Evolutionary conservation across 2,113 vertebrate genomes (phyloP).

Genomic region (Neofelis nebulosa): DNA sequence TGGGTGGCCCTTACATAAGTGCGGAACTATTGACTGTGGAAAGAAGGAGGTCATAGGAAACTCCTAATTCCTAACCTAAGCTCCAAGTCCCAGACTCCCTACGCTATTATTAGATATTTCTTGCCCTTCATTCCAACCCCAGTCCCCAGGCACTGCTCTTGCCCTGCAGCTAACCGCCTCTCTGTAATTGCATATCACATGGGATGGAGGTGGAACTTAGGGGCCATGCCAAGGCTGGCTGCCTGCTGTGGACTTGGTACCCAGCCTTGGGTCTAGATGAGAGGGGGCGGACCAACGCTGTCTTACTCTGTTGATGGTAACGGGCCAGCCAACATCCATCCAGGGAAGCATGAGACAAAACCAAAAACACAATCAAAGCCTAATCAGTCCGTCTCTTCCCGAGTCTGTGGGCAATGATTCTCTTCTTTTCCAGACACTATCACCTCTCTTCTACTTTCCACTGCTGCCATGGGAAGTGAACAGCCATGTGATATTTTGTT

Average conservation of each 20-base stretch:
- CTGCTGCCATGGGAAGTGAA: not conserved
- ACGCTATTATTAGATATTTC: not conserved
- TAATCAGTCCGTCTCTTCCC: too few relatives aligned
- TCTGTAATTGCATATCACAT: fast-evolving
- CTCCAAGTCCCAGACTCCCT: not conserved
- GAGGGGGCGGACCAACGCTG: fast-evolving
- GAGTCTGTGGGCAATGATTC: too few relatives aligned
- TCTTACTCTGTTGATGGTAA: not conserved
- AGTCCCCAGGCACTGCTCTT: not conserved
- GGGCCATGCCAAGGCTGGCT: too few relatives aligned
- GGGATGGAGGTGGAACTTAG: fast-evolving
- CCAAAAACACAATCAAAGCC: not conserved
- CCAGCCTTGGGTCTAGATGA: not conserved
- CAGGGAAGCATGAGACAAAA: not conserved
- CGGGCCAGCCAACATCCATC: not conserved
- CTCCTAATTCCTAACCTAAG: not conserved
- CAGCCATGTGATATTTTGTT: not conserved
- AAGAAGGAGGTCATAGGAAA: not conserved
- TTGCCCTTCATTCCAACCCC: fast-evolving
- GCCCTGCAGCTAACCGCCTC: not conserved
- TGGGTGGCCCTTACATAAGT: not conserved
- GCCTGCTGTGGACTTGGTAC: not conserved
- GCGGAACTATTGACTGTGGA: not conserved
- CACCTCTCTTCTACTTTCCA: not conserved
- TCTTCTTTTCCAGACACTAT: not conserved